phyloP scores from a whole-genome alignment of 2,888 invertebrate genomes.

The Andricus quercusramuli region DNA sequence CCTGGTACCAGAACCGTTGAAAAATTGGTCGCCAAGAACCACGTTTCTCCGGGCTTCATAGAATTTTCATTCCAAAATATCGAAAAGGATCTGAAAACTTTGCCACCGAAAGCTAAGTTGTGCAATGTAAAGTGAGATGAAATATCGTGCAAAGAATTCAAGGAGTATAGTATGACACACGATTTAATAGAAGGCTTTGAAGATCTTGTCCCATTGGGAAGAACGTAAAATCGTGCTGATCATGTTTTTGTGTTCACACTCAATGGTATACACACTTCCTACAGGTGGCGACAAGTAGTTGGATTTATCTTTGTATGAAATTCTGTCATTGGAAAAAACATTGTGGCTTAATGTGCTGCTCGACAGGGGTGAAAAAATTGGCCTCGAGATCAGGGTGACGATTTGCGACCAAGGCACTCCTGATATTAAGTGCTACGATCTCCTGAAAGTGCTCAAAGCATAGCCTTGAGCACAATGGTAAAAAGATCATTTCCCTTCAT shows the following conservation, averaged over 20 bases:
- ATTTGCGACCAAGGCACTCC: slow-evolving; percentile 34
- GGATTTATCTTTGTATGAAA: background rate
- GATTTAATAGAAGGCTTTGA: slow-evolving; percentile 9
- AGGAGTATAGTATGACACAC: background rate
- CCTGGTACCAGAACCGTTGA: no score
- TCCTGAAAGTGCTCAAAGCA: background rate
- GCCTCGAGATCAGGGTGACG: slow-evolving; percentile 11
- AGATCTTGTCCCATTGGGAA: background rate
- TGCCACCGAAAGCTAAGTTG: no score
- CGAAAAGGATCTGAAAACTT: no score
- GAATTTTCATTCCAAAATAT: no score
- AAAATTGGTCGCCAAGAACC: no score
- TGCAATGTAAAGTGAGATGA: no score
- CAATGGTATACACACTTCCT: background rate
- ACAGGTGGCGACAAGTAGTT: slow-evolving; percentile 9
- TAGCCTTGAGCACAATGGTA: no score
- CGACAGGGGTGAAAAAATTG: background rate
- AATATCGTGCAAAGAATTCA: no score
- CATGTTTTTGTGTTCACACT: slow-evolving; percentile 11
- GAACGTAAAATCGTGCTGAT: background rate
- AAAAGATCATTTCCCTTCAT: no score
- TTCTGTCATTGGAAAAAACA: no score
- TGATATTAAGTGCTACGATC: background rate
- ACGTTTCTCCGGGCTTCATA: no score
- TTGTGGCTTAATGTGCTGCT: background rate